Evolutionary conservation across 2,888 invertebrate species (phyloP).

Genomic region (Ectemnius continuus): DNA sequence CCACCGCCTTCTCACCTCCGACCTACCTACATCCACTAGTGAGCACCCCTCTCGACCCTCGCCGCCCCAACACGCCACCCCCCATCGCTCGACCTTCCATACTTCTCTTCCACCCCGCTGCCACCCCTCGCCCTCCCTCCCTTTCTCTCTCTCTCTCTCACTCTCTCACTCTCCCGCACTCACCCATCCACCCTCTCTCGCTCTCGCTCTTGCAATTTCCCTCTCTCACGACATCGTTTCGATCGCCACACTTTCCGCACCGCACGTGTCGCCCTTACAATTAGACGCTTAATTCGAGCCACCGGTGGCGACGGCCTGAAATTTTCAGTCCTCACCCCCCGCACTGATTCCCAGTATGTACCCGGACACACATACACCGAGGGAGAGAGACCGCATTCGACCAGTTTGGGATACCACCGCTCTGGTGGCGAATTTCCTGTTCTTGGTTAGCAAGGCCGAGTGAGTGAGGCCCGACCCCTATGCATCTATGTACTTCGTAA

Average conservation of each 20-base stretch:
- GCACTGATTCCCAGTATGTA: constrained; percentile 17
- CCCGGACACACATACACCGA: too few relatives aligned
- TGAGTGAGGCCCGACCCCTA: background rate
- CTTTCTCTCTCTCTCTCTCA: constrained; percentile 14
- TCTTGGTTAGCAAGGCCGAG: constrained; percentile 48
- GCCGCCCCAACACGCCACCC: constrained; percentile 35
- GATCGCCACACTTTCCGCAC: constrained; percentile 16
- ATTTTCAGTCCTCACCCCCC: constrained; percentile 45
- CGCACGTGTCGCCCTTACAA: constrained; percentile 70
- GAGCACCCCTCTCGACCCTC: constrained; percentile 51
- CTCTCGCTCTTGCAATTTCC: constrained; percentile 7
- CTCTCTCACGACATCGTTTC: constrained; percentile 36
- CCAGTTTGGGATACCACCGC: constrained; percentile 21
- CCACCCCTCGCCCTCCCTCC: constrained; percentile 30
- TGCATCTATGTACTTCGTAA: constrained; percentile 34
- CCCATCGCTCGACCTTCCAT: constrained; percentile 37
- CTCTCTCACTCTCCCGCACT: constrained; percentile 39
- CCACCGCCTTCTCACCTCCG: constrained; percentile 64
- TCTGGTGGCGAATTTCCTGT: constrained; percentile 44
- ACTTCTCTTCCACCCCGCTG: constrained; percentile 42
- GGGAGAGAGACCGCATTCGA: background rate
- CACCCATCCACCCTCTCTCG: constrained; percentile 10
- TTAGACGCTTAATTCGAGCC: constrained; percentile 66
- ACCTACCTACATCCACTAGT: constrained; percentile 51
- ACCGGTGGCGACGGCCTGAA: constrained; percentile 41